phyloP scores from a whole-genome alignment of 2,113 vertebrate species.

The Centropus bengalensis region DNA sequence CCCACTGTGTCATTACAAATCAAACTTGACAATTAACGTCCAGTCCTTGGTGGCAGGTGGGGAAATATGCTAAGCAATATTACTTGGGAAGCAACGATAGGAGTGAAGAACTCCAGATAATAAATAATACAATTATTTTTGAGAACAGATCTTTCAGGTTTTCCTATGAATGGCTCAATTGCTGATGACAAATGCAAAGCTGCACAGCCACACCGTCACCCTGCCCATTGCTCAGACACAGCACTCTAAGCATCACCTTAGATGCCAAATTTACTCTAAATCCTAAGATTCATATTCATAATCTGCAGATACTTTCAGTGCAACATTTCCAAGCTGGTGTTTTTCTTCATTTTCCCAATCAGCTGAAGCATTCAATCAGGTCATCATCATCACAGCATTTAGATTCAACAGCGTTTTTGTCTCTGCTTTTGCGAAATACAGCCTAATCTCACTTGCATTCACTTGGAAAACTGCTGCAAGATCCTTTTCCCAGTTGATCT shows the following conservation, averaged over 20 bases:
- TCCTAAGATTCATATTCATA: background rate
- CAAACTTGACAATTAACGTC: background rate
- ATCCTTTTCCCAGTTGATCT: background rate
- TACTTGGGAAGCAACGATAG: background rate
- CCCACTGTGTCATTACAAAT: background rate
- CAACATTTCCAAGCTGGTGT: background rate
- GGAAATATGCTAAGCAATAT: background rate
- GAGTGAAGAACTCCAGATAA: background rate
- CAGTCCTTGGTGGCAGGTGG: background rate
- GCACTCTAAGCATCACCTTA: background rate
- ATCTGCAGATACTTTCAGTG: background rate
- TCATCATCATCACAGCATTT: background rate
- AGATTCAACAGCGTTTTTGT: background rate
- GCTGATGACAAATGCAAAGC: background rate
- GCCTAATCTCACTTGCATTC: background rate
- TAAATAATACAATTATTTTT: background rate
- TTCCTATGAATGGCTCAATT: background rate
- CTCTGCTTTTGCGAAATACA: background rate
- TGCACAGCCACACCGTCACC: background rate
- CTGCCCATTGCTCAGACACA: background rate
- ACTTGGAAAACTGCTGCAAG: background rate
- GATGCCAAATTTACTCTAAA: background rate
- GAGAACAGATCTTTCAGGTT: background rate
- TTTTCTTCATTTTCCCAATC: background rate
- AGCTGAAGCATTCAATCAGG: background rate